These are phyloP conservation scores for Chrysomallon squamiferum DNA, from an alignment of 1,140 invertebrate genomes.

Conservation along the genomic window DNA sequence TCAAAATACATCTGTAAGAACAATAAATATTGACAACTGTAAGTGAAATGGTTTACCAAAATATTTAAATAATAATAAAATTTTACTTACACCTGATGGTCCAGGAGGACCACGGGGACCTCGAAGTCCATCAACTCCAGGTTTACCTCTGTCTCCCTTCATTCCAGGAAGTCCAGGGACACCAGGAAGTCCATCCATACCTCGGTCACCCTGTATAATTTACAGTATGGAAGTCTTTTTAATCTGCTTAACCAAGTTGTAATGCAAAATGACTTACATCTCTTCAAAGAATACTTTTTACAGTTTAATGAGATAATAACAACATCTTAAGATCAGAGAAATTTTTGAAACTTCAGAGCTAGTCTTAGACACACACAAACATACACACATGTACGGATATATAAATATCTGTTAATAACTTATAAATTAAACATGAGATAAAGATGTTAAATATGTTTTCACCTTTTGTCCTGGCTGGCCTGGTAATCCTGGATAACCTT, in stretches of 20 bases:
- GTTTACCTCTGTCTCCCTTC: conserved; percentile 46
- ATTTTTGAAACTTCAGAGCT: neutral
- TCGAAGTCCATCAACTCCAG: conserved; percentile 35
- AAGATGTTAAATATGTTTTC: too few species aligned
- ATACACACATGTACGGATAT: conserved; percentile 1
- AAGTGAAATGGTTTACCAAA: too few species aligned
- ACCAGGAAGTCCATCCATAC: conserved; percentile 51
- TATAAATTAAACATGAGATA: too few species aligned
- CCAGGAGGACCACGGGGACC: conserved; percentile 46
- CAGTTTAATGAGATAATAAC: too few species aligned
- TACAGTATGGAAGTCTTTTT: too few species aligned
- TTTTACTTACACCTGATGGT: conserved; percentile 52
- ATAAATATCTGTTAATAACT: too few species aligned
- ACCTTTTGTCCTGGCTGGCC: conserved; percentile 59
- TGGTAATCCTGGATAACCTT: conserved; percentile 67
- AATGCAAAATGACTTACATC: neutral
- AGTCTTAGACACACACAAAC: neutral
- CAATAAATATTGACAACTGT: too few species aligned
- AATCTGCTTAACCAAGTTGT: neutral
- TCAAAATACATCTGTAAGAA: too few species aligned
- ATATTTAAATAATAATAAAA: too few species aligned
- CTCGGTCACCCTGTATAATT: conserved; percentile 44
- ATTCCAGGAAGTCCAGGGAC: conserved; percentile 45
- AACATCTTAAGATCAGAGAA: neutral
- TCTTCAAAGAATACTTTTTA: too few species aligned